Evolutionary conservation across 2,113 vertebrate genomes (phyloP).

Genomic region (Pithys albifrons): DNA sequence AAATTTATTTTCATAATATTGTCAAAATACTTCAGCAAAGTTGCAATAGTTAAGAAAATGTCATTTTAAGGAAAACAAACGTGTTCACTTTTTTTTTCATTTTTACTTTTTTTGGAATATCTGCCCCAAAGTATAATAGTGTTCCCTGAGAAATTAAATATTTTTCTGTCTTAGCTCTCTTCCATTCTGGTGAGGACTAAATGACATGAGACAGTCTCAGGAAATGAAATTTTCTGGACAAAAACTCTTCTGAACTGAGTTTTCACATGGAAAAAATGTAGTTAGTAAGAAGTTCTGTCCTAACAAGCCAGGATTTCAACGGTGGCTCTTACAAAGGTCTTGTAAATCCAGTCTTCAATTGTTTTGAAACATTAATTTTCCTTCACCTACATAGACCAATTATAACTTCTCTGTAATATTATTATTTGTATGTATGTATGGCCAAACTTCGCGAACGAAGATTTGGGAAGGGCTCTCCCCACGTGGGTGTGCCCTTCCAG

Average conservation of each 20-base stretch:
- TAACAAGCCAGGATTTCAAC: not conserved
- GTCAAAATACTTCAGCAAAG: not conserved
- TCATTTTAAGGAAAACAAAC: not conserved
- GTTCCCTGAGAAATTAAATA: not conserved
- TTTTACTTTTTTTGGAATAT: not conserved
- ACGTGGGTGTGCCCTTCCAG: no score
- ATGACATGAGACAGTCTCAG: not conserved
- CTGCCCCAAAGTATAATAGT: not conserved
- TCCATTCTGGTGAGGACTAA: not conserved
- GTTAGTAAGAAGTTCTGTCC: not conserved
- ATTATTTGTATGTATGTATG: no score
- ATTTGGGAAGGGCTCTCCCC: no score
- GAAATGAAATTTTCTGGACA: not conserved
- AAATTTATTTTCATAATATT: not conserved
- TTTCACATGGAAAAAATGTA: not conserved
- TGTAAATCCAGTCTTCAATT: not conserved
- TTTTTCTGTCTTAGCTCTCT: not conserved
- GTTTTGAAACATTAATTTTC: not conserved
- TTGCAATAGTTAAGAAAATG: not conserved
- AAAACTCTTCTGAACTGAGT: not conserved
- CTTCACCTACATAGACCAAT: not conserved
- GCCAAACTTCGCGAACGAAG: no score
- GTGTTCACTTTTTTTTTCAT: not conserved
- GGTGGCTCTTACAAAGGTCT: not conserved
- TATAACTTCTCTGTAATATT: not conserved